phyloP scores from a whole-genome alignment of 92 coral and sea anemone genomes.

The Meandrina meandrites region DNA sequence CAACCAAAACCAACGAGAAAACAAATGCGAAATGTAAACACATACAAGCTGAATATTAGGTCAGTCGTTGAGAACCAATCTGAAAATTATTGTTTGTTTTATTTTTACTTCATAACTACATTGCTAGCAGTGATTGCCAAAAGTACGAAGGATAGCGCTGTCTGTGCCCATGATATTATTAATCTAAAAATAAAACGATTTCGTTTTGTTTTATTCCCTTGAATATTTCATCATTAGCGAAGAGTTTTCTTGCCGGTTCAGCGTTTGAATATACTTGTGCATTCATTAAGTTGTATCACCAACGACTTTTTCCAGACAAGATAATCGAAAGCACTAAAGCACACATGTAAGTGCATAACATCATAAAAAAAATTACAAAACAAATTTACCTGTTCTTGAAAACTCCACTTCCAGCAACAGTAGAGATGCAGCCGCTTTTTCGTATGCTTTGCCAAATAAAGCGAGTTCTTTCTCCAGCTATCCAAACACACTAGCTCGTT shows the following conservation, averaged over 20 bases:
- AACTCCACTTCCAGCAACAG: background rate
- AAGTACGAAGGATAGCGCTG: too few relatives aligned
- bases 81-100: background rate
- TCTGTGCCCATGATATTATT: background rate
- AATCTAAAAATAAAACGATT: too few relatives aligned
- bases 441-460: background rate
- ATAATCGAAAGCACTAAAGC: background rate
- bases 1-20: background rate
- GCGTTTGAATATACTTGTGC: too few relatives aligned
- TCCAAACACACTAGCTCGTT: background rate
- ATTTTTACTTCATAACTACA: background rate
- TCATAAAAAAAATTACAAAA: background rate
- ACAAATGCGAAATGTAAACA: constrained; percentile 1
- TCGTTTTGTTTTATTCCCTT: too few relatives aligned
- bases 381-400: background rate
- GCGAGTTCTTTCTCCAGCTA: background rate
- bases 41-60: background rate
- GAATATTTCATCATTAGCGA: too few relatives aligned
- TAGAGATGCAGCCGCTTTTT: background rate
- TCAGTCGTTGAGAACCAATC: background rate
- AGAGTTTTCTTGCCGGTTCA: too few relatives aligned
- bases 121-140: too few relatives aligned
- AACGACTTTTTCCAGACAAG: too few relatives aligned
- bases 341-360: background rate
- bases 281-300: too few relatives aligned